Evolutionary conservation across 2,888 invertebrate genomes (phyloP).

Genomic region (Platycnemis pennipes): DNA sequence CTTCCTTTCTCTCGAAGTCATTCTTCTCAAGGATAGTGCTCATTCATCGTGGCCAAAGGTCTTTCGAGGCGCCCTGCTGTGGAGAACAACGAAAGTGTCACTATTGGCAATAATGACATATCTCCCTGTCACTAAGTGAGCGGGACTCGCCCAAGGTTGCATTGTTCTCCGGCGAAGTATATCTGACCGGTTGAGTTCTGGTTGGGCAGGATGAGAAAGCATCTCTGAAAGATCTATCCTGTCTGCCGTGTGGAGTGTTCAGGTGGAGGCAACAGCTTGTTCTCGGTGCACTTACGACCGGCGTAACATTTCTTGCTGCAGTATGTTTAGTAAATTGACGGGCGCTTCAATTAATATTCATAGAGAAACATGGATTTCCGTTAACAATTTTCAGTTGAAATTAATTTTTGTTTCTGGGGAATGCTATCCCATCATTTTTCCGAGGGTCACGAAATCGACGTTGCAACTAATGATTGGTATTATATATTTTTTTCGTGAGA

Average conservation of each 20-base stretch:
- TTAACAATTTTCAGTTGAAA: no score
- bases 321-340: background rate
- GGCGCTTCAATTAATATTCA: background rate
- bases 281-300: background rate
- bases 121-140: conserved; percentile 16
- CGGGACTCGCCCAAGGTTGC: background rate
- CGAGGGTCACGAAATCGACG: no score
- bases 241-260: background rate
- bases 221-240: background rate
- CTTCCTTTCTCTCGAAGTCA: no score
- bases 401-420: no score
- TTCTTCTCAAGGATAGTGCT: background rate
- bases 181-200: background rate
- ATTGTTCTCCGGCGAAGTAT: background rate
- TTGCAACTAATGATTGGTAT: no score
- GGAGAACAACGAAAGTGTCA: background rate
- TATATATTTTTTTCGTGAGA: no score
- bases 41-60: background rate
- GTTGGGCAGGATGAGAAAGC: background rate
- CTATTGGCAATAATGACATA: conserved; percentile 36
- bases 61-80: background rate
- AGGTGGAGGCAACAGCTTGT: background rate
- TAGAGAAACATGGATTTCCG: no score
- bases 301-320: background rate
- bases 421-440: no score